These are phyloP conservation scores for Antitype chi DNA, from an alignment of 2,888 invertebrate species.

Conservation along the genomic window DNA sequence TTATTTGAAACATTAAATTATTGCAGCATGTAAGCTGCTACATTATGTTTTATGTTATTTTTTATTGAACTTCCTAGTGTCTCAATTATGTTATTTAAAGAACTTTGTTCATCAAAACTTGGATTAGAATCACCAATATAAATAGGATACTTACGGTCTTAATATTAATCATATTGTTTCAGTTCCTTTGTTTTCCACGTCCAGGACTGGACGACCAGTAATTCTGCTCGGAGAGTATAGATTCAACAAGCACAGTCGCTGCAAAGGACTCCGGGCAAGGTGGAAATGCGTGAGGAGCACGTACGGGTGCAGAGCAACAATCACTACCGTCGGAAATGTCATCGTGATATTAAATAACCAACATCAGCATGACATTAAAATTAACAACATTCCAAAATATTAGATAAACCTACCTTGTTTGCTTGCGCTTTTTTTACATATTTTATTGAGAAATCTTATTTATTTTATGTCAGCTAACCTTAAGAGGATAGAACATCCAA, in stretches of 20 bases:
- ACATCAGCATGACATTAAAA: slow-evolving; percentile 21
- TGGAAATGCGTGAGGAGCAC: slow-evolving; percentile 77
- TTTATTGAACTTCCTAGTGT: not conserved
- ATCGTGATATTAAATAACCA: slow-evolving; percentile 63
- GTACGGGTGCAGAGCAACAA: slow-evolving; percentile 73
- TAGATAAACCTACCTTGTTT: not conserved
- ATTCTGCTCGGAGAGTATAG: slow-evolving; percentile 72
- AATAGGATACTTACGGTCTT: not conserved
- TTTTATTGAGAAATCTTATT: not conserved
- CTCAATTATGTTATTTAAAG: not conserved
- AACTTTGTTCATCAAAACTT: not conserved
- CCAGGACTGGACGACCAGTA: slow-evolving; percentile 71
- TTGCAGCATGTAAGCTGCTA: not conserved
- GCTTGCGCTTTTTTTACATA: not conserved
- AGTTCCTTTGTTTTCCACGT: slow-evolving; percentile 45
- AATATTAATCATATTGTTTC: not conserved
- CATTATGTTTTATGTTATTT: slow-evolving; percentile 11
- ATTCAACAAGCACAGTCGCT: slow-evolving; percentile 72
- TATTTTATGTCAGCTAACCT: not conserved
- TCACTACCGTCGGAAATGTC: slow-evolving; percentile 71
- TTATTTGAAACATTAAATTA: slow-evolving; percentile 11
- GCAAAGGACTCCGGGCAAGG: slow-evolving; percentile 66
- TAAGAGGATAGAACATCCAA: not conserved
- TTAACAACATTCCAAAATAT: not conserved
- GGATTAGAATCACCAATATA: not conserved